phyloP scores from a whole-genome alignment of 2,888 invertebrate genomes.

The Sminthurides aquaticus region DNA sequence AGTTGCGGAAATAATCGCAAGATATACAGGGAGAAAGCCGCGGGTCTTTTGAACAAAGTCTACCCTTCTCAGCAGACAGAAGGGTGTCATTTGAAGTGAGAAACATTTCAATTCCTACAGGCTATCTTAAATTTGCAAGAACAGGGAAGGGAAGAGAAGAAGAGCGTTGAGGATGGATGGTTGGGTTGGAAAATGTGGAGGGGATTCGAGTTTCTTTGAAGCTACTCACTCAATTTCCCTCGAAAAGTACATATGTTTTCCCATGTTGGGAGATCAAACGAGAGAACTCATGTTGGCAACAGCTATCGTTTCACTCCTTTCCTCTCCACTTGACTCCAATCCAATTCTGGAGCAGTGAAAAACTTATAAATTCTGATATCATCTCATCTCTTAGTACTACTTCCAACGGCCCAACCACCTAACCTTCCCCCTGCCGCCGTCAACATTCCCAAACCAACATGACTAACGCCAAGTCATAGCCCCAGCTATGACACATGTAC shows the following conservation, averaged over 20 bases:
- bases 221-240: not conserved
- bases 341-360: slow-evolving; percentile 18
- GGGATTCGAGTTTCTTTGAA: not conserved
- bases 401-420: no score
- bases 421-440: no score
- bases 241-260: not conserved
- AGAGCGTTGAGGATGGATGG: not conserved
- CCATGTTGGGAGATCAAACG: not conserved
- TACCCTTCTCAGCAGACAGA: no score
- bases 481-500: not conserved
- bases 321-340: slow-evolving; percentile 25
- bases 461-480: no score
- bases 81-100: no score
- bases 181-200: not conserved
- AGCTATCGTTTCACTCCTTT: slow-evolving; percentile 12
- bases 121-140: slow-evolving; percentile 19
- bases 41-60: no score
- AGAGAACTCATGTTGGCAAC: not conserved
- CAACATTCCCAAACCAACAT: no score
- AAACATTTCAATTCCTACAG: slow-evolving; percentile 17
- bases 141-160: not conserved
- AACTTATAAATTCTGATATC: slow-evolving; percentile 10
- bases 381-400: not conserved
- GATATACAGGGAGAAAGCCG: no score
- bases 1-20: no score